A percentile compares a stretch with the other conserved stretches of the same genome.
Evolutionary conservation across 2,888 invertebrate species (phyloP).

Genomic region (Rhagophthalmus giganteus): DNA sequence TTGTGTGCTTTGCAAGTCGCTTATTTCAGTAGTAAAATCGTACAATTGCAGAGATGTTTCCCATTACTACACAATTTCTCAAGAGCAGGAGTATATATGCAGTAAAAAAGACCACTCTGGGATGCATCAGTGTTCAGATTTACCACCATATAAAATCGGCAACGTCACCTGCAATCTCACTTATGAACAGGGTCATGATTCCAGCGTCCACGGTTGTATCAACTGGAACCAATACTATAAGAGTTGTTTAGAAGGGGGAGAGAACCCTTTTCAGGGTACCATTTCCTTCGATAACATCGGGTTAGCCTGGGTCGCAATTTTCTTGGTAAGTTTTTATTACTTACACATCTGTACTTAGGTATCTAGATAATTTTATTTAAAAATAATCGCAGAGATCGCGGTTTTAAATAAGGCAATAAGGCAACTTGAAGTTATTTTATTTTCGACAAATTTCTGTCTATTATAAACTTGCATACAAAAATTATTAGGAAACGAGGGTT

Average conservation of each 20-base stretch:
- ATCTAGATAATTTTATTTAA: too few species aligned
- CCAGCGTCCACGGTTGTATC: conserved; percentile 71
- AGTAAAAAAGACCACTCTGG: conserved; percentile 90
- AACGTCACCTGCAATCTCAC: conserved; percentile 77
- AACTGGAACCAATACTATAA: conserved; percentile 99
- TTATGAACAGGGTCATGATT: conserved; percentile 45
- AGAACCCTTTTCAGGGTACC: conserved; percentile 98
- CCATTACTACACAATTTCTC: conserved; percentile 84
- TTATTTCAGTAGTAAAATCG: conserved; percentile 17
- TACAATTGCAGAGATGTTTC: conserved; percentile 62
- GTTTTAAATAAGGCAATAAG: too few species aligned
- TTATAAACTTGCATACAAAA: too few species aligned
- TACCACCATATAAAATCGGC: conserved; percentile 79
- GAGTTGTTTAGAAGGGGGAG: conserved; percentile 86
- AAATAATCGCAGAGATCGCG: too few species aligned
- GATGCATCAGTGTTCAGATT: conserved; percentile 86
- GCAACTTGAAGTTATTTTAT: too few species aligned
- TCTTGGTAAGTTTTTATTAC: conserved; percentile 75
- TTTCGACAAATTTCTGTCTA: too few species aligned
- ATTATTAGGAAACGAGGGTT: too few species aligned
- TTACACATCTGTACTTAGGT: too few species aligned
- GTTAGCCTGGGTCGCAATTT: conserved; percentile 99
- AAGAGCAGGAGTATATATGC: conserved; percentile 96
- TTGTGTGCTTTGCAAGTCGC: conserved; percentile 14
- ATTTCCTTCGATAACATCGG: conserved; percentile 99